Base-by-base conservation (phyloP, 2,888 invertebrate genomes). In the Cerceris ruficornis region DNA sequence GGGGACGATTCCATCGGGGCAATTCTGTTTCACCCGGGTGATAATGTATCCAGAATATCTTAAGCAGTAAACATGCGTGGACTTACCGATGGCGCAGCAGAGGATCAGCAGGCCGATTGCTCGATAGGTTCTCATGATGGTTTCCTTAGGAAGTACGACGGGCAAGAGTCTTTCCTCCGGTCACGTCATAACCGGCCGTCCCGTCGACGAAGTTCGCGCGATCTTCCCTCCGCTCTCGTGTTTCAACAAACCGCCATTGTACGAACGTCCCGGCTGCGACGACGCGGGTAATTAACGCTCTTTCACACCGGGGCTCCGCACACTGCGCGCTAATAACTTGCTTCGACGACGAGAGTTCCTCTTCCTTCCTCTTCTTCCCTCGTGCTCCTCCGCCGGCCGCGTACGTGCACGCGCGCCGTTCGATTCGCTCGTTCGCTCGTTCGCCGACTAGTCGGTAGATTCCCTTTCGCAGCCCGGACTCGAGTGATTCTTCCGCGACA, bases 1-100 rank as follows among this genome's bases (percentile, higher is more conserved):
- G 9, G 9, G 7, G 43, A 43, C 43, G 43, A 43, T 43, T 9
- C 9, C 43, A 6, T 43, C 43, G 43, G 6, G n/a, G n/a, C n/a
- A n/a, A n/a, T n/a, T n/a, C n/a, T n/a, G n/a, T 28, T 28, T 28
- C 28, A 28, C 28, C 2, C 28, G 28, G 28, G 4, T 28, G 28
- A 28, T 2, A 28, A 28, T 28, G 28, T 28, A 28, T 28, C 28
- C 28, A 4, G 1, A 46, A 5, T 46, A 13, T 46, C 46, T 1
- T 58, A 64, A 58, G n/a, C n/a, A n/a, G 42, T 43, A 9, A 55
- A 42, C 41, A 79, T 69, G 49, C 14, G 69, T 59, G 59, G 74
- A 91, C 91, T 91, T 87, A 91, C 91, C 91, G 82, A 90, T 83
- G 69, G 84, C 84, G 82, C 85, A 89, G 83, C 83, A 88, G 77